Conservation (phyloP, 1,140 invertebrate genomes). For the Scaptodrosophila lebanonensis region DNA sequence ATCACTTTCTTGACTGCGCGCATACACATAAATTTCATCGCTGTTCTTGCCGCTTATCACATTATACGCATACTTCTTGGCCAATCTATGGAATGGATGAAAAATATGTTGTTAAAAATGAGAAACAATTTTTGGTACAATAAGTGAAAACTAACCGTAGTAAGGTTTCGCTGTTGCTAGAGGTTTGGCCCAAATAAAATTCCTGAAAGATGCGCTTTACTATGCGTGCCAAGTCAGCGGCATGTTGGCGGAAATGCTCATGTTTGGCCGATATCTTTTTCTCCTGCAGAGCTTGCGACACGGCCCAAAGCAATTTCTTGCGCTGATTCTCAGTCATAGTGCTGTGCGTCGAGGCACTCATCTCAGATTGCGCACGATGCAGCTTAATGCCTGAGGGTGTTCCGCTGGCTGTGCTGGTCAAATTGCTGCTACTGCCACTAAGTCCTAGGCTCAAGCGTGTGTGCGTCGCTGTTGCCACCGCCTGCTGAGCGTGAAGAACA, state of each 20-base stretch:
- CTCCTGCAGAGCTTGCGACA: conserved; percentile 80
- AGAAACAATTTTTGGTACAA: background rate
- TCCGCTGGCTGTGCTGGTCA: conserved; percentile 19
- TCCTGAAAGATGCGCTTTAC: conserved; percentile 77
- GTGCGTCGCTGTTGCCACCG: background rate
- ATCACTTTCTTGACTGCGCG: conserved; percentile 57
- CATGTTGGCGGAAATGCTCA: conserved; percentile 81
- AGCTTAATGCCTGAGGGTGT: conserved; percentile 37
- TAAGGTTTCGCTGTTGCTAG: conserved; percentile 71
- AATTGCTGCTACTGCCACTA: conserved; percentile 42
- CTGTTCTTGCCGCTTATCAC: conserved; percentile 79
- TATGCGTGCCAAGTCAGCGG: conserved; percentile 79
- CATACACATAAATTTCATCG: conserved; percentile 78
- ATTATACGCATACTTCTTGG: conserved; percentile 80
- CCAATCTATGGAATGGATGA: conserved; percentile 66
- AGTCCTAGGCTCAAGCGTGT: conserved; percentile 28
- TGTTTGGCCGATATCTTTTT: conserved; percentile 80
- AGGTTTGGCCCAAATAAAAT: conserved; percentile 58
- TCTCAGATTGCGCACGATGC: conserved; percentile 60
- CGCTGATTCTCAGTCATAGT: conserved; percentile 68
- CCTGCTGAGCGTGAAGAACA: background rate
- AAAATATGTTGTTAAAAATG: background rate
- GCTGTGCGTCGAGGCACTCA: conserved; percentile 46
- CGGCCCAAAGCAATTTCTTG: conserved; percentile 83
- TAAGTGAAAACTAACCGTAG: conserved; percentile 56